Evolutionary conservation across 1,140 invertebrate species (phyloP), one percentile per base, ranked within the genome.

Genomic region (Drosophila dunni): DNA sequence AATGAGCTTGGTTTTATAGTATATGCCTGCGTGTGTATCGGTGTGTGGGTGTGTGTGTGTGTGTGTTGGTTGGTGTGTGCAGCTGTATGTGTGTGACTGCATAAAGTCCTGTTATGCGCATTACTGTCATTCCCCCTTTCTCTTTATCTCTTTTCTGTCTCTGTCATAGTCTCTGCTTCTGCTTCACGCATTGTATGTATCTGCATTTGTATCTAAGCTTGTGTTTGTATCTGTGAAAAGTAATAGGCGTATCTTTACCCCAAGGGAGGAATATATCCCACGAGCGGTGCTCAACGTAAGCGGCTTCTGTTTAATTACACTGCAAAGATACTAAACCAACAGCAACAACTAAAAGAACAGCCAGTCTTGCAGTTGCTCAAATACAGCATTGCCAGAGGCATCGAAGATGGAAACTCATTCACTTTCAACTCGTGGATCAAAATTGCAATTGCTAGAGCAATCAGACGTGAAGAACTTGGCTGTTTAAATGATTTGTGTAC

Each of bases 281-380:
- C 3, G 33, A 54, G 38, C 17, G 17, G n/a, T 13, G 15, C 53
- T 58, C 46, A 61, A 34, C 57, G 67, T 46, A 33, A 11, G 33
- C 42, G 34, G 66, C 56, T 61, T 36, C 48, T 15, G 50, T 61
- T 63, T 78, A 82, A 82, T 83, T 83, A 76, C 71, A 63, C 45
- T 40, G 61, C 61, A 76, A 76, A 45, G 45, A 72, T 57, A 75
- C 57, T 29, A 29, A 29, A 42, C 2, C 36, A 10, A 38, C 10
- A 38, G 17, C 40, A 57, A 42, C 56, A 38, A 38, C 36, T 9
- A 8, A 38, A 38, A 10, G 13, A 48, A 54, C 64, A 51, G 50
- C 63, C 38, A 68, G 6, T 4, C 3, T 42, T 24, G 76, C 40
- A 54, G 15, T 58, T 54, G 56, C 45, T 78, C 46, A 45, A 57